A percentile compares a stretch with the other conserved stretches of the same genome.
Conservation (phyloP, 2,113 vertebrate genomes). For the Dissostichus mawsoni region DNA sequence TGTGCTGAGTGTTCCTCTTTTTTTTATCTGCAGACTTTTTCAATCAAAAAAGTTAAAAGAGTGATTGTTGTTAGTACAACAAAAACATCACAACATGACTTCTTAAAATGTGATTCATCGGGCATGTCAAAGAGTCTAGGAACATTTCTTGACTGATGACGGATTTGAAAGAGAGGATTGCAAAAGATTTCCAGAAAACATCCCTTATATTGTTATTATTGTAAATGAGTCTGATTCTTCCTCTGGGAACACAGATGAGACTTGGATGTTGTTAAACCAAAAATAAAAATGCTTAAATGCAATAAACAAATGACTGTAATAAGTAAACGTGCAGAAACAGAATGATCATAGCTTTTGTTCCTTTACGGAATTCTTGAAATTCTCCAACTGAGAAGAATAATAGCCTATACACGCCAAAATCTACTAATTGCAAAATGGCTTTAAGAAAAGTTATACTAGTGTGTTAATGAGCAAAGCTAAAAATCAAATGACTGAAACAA, state of each 20-base stretch:
- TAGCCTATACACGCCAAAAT: not conserved
- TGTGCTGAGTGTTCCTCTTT: not conserved
- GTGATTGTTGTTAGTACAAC: slow-evolving; percentile 1
- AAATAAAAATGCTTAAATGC: not conserved
- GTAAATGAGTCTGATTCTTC: slow-evolving; percentile 1
- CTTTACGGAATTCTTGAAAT: not conserved
- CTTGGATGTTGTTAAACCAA: not conserved
- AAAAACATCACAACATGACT: slow-evolving; percentile 3
- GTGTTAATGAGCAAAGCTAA: not conserved
- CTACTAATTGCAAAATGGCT: slow-evolving; percentile 6
- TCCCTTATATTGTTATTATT: not conserved
- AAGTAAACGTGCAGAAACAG: slow-evolving; percentile 6
- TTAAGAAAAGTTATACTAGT: slow-evolving; percentile 23
- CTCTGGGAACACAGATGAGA: not conserved
- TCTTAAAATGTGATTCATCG: not conserved
- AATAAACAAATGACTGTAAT: not conserved
- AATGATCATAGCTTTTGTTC: not conserved
- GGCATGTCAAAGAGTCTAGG: not conserved
- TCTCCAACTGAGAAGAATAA: not conserved
- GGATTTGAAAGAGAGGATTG: not conserved
- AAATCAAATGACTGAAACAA: slow-evolving; percentile 32
- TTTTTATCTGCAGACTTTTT: slow-evolving; percentile 1
- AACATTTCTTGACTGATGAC: not conserved
- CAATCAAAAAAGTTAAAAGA: slow-evolving; percentile 16
- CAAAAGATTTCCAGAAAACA: slow-evolving; percentile 12